A percentile compares a stretch with the other conserved stretches of the same genome.
phyloP scores from a whole-genome alignment of 2,113 vertebrate genomes.

The Pelecanus crispus region DNA sequence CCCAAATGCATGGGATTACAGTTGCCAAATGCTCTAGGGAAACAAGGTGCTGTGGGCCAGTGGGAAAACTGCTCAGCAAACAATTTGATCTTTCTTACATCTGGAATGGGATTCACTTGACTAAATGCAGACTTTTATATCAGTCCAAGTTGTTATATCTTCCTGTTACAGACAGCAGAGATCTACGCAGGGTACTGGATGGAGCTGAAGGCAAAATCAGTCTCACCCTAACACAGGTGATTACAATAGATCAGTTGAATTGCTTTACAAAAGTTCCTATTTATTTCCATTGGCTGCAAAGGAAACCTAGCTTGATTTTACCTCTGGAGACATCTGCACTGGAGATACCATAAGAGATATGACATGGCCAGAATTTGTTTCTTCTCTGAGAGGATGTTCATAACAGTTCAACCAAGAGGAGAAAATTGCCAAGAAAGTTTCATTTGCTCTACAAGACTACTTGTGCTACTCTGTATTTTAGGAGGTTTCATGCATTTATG shows the following conservation, averaged over 20 bases:
- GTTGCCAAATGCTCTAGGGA: neutral
- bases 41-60: neutral
- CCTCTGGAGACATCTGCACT: neutral
- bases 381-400: neutral
- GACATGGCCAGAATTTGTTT: neutral
- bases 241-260: neutral
- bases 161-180: neutral
- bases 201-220: neutral
- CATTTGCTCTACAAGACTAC: neutral
- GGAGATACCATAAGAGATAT: neutral
- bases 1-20: neutral
- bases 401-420: neutral
- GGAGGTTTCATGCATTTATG: neutral
- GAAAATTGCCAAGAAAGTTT: neutral
- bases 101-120: neutral
- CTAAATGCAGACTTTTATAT: neutral
- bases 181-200: neutral
- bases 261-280: neutral
- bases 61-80: neutral
- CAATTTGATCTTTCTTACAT: neutral
- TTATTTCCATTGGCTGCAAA: neutral
- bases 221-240: neutral
- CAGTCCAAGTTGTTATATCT: neutral
- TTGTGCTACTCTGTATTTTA: neutral
- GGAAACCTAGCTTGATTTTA: neutral